These are phyloP conservation scores for Cyrtonyx montezumae DNA, from an alignment of 2,113 vertebrate species.

Conservation along the genomic window DNA sequence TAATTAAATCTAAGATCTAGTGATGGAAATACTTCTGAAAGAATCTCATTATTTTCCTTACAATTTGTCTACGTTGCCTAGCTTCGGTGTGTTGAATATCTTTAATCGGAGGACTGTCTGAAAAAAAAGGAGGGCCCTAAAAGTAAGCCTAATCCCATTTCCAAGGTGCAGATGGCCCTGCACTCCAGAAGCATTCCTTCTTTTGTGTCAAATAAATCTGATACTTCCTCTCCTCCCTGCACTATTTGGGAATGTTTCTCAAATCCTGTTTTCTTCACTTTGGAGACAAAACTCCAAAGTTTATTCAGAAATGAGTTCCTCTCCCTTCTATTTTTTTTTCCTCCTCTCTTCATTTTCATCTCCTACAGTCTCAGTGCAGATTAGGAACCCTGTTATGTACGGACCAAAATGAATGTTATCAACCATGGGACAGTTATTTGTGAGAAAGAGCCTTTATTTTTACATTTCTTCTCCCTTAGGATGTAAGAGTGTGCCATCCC, in stretches of 20 bases:
- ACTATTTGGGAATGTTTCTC: not conserved
- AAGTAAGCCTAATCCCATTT: not conserved
- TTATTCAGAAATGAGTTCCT: not conserved
- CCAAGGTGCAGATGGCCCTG: not conserved
- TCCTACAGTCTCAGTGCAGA: not conserved
- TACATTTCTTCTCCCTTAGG: not conserved
- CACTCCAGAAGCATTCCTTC: not conserved
- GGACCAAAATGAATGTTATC: not conserved
- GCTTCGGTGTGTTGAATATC: not conserved
- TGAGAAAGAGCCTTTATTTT: not conserved
- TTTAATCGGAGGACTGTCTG: not conserved
- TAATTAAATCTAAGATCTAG: slow-evolving; percentile 41
- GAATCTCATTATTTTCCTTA: not conserved
- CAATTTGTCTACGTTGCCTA: slow-evolving; percentile 10
- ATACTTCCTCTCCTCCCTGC: not conserved
- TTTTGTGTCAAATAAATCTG: not conserved
- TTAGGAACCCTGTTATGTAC: not conserved
- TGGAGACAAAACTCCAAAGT: not conserved
- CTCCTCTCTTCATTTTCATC: not conserved
- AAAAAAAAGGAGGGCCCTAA: not conserved
- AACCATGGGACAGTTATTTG: slow-evolving; percentile 13
- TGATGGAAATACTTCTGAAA: not conserved
- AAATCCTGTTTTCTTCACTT: not conserved
- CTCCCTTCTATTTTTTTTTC: not conserved
- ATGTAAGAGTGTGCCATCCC: not conserved